These are phyloP conservation scores for Meteorus cinctellus DNA, from an alignment of 2,888 invertebrate species.

Conservation along the genomic window DNA sequence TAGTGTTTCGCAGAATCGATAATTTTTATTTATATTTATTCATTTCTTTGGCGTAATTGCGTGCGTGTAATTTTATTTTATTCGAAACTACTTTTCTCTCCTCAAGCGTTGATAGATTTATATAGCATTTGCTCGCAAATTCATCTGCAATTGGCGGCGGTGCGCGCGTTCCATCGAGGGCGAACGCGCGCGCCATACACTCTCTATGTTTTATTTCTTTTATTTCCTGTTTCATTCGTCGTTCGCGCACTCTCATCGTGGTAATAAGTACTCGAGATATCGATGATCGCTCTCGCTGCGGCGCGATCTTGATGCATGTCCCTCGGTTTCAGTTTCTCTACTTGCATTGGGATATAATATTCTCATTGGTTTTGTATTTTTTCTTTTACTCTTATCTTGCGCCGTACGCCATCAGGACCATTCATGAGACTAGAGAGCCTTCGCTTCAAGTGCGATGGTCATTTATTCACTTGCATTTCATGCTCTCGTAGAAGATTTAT, in stretches of 20 bases:
- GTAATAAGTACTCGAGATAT: constrained; percentile 27
- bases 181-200: not conserved
- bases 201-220: not conserved
- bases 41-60: constrained; percentile 47
- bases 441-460: too few species aligned
- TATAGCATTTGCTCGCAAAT: constrained; percentile 22
- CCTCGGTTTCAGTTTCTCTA: constrained; percentile 18
- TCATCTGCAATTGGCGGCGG: constrained; percentile 27
- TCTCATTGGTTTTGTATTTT: too few species aligned
- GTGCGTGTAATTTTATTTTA: constrained; percentile 53
- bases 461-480: too few species aligned
- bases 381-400: too few species aligned
- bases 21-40: constrained; percentile 28
- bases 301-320: constrained; percentile 23
- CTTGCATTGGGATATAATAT: constrained; percentile 3
- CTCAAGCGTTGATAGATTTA: constrained; percentile 9
- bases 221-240: not conserved
- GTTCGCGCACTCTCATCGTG: constrained; percentile 5
- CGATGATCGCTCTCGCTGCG: constrained; percentile 21
- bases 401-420: too few species aligned
- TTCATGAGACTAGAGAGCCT: too few species aligned
- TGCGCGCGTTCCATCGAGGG: constrained; percentile 31
- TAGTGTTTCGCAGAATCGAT: too few species aligned
- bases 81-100: constrained; percentile 30
- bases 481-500: too few species aligned